Evolutionary conservation across 2,888 invertebrate genomes (phyloP), one percentile per base, ranked within the genome.

Genomic region (Linnaemya tessellans): DNA sequence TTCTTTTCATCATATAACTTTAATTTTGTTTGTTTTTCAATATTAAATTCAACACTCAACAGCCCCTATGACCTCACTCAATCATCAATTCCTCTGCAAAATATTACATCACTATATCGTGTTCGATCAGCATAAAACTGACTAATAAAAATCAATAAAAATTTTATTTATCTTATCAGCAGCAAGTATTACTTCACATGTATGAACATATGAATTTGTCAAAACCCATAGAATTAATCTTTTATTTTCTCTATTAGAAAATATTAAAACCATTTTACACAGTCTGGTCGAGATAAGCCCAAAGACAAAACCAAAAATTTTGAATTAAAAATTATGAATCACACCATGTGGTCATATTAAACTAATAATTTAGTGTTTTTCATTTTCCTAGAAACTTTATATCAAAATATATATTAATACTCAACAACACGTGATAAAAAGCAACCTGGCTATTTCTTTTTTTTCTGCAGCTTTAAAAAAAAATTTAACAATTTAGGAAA

Each of bases 261-360:
- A 54, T 25, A 68, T 41, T 15, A n/a, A 67, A 15, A n/a, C 18
- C 62, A 64, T 35, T 70, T 62, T 11, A 75, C 65, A 56, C 30
- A 60, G 82, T 85, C 85, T 82, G 67, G 85, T 75, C 75, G 30
- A 80, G 85, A 85, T 85, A 85, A 85, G 77, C 71, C 81, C 20
- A 41, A 64, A 85, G 65, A 30, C 20, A 79, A 75, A 74, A 18
- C 58, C n/a, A n/a, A n/a, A 81, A 56, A n/a, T n/a, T 67, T 58
- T 64, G 13, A 65, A 77, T 75, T 64, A 43, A 75, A 60, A 64
- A 67, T 75, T 71, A 85, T 85, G 85, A 85, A 85, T 85, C 85
- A 85, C 85, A 82, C 67, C 49, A 62, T 74, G 84, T 78, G 64
- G 74, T 62, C 78, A 79, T 79, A 70, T 79, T 78, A 70, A 81